phyloP scores from a whole-genome alignment of 2,888 invertebrate genomes.

The Galerucella calmariensis region DNA sequence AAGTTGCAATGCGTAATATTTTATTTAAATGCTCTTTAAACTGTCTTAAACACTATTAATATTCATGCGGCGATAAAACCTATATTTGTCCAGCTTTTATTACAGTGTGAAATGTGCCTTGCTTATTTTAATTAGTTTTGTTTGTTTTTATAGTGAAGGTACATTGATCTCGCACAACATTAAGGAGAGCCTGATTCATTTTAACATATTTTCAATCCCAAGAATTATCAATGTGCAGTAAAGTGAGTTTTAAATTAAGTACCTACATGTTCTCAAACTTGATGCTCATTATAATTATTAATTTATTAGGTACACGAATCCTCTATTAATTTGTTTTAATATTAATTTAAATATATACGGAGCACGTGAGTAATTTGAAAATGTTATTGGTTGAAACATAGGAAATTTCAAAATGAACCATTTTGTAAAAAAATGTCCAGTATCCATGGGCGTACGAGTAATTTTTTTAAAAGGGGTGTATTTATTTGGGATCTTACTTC shows the following conservation, averaged over 20 bases:
- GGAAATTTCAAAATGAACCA: no score
- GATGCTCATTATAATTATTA: not conserved
- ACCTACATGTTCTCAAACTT: not conserved
- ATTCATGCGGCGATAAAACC: not conserved
- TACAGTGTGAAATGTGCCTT: not conserved
- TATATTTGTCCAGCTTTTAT: not conserved
- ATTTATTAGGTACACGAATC: not conserved
- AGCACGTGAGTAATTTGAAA: not conserved
- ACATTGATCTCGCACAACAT: not conserved
- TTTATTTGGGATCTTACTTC: no score
- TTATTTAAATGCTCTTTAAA: not conserved
- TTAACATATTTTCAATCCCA: not conserved
- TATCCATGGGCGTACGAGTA: no score
- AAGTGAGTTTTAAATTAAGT: not conserved
- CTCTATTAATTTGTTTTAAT: not conserved
- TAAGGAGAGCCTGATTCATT: not conserved
- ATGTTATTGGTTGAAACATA: no score
- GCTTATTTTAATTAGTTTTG: not conserved
- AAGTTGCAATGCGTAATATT: not conserved
- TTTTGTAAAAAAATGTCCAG: no score
- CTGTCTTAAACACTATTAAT: not conserved
- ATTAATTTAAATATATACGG: not conserved
- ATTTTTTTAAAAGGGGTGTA: no score
- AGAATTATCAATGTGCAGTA: not conserved
- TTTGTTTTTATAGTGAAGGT: conserved; percentile 3